These are phyloP conservation scores for Miniopterus natalensis DNA, from an alignment of 2,113 vertebrate genomes.

Conservation along the genomic window DNA sequence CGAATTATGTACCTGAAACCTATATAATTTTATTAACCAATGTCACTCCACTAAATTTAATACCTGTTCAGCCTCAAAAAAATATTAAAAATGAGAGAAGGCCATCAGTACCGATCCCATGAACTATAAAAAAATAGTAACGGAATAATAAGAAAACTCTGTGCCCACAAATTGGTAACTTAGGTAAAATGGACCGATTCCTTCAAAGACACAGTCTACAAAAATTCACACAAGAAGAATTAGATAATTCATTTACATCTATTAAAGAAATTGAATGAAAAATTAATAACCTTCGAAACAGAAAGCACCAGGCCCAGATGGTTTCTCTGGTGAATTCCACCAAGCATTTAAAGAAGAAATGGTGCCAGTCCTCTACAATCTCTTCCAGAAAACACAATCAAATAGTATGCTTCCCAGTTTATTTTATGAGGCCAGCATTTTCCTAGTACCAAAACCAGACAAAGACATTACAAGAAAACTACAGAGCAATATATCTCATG, in stretches of 20 bases:
- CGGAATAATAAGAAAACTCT: not conserved
- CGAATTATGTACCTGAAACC: no score
- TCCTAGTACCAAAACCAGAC: not conserved
- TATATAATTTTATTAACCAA: no score
- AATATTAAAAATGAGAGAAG: not conserved
- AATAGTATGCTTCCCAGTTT: not conserved
- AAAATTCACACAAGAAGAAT: not conserved
- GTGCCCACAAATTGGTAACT: not conserved
- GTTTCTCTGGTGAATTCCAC: slow-evolving; percentile 12
- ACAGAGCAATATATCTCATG: not conserved
- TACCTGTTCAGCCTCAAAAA: no score
- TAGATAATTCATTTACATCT: not conserved
- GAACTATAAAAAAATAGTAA: not conserved
- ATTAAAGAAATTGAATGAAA: slow-evolving; percentile 2
- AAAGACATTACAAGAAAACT: not conserved
- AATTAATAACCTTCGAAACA: not conserved
- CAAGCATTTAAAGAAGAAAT: not conserved
- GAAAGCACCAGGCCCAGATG: not conserved
- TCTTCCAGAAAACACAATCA: slow-evolving; percentile 1
- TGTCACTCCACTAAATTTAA: no score
- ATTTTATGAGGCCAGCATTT: not conserved
- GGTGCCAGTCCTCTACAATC: not conserved
- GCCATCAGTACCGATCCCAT: not conserved
- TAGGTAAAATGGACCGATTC: not conserved
- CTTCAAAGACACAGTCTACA: not conserved